phyloP scores from a whole-genome alignment of 1,140 invertebrate species.

The Conopomorpha cramerella region DNA sequence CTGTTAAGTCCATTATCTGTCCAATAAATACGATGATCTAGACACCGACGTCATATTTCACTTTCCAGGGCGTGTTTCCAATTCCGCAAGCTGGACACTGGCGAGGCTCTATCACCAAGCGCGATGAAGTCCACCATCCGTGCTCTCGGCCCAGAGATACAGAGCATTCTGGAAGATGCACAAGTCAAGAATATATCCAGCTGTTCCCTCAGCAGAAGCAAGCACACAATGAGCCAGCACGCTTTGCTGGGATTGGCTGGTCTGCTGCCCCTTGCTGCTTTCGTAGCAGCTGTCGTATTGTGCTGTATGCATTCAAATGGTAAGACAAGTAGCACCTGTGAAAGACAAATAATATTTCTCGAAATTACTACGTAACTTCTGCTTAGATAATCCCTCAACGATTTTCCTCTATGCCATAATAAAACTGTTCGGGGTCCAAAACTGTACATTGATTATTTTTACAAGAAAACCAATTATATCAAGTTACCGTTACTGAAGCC shows the following conservation, averaged over 20 bases:
- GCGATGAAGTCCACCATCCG: constrained; percentile 33
- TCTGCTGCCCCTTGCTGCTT: constrained; percentile 23
- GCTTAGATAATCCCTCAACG: too few relatives aligned
- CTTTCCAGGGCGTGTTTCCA: constrained; percentile 49
- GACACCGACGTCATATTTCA: too few relatives aligned
- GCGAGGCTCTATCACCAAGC: constrained; percentile 30
- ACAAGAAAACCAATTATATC: too few relatives aligned
- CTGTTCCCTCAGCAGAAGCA: constrained; percentile 16
- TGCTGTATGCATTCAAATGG: constrained; percentile 35
- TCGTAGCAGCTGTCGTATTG: constrained; percentile 21
- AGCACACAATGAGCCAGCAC: constrained; percentile 15
- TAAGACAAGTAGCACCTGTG: too few relatives aligned
- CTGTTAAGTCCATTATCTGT: too few relatives aligned
- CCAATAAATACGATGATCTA: too few relatives aligned
- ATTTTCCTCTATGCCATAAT: too few relatives aligned
- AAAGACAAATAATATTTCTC: too few relatives aligned
- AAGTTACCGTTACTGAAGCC: too few relatives aligned
- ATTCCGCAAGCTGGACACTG: constrained; percentile 28
- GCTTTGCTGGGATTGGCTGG: constrained; percentile 27
- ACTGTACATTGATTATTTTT: too few relatives aligned
- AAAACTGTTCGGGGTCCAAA: too few relatives aligned
- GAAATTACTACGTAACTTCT: too few relatives aligned
- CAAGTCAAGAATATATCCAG: constrained; percentile 29
- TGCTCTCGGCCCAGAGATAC: constrained; percentile 23
- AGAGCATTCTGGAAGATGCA: constrained; percentile 20